Evolutionary conservation across 2,113 vertebrate genomes (phyloP).

Genomic region (Pollimyrus isidori): DNA sequence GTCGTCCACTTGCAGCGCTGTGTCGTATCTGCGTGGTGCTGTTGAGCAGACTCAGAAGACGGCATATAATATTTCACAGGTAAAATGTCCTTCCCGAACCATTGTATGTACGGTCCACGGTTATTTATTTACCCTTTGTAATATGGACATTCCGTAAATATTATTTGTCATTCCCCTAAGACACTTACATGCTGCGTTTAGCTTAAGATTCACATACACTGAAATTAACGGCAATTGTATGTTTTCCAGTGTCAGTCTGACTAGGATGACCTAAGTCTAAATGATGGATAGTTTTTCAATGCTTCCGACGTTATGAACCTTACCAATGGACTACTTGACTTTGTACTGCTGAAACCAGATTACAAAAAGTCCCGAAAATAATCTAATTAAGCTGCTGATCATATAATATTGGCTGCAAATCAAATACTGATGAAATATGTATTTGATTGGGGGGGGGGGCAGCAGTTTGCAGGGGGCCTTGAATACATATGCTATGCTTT

Average conservation of each 20-base stretch:
- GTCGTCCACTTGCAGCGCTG: conserved; percentile 10
- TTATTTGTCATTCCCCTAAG: neutral
- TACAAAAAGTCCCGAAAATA: neutral
- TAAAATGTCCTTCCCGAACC: neutral
- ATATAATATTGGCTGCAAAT: neutral
- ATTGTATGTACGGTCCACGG: neutral
- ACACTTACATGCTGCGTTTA: neutral
- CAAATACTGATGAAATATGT: neutral
- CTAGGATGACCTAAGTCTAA: neutral
- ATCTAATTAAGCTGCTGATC: neutral
- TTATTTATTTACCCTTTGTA: neutral
- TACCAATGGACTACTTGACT: neutral
- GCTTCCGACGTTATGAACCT: neutral
- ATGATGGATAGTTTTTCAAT: neutral
- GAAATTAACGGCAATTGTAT: neutral
- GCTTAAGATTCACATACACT: neutral
- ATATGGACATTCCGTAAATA: neutral
- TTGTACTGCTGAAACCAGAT: neutral
- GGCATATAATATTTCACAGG: neutral
- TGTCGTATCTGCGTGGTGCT: conserved; percentile 2
- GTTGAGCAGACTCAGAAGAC: neutral
- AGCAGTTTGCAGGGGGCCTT: neutral
- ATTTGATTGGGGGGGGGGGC: neutral
- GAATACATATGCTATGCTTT: neutral
- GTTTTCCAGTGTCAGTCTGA: neutral